Conservation (phyloP, 1,140 invertebrate species). For the Tetragonula clypearis region DNA sequence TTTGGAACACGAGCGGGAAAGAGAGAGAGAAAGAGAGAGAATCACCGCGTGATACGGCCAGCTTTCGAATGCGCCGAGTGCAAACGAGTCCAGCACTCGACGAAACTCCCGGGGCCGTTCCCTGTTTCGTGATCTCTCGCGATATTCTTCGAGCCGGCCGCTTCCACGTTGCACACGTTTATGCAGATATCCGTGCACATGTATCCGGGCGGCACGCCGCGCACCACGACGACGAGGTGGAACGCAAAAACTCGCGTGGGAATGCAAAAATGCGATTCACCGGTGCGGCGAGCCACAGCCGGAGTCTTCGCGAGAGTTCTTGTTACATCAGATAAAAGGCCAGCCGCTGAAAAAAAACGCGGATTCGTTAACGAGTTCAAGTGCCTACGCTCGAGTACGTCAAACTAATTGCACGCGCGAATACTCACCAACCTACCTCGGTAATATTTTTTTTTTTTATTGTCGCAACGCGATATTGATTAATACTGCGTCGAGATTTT, state of each 20-base stretch:
- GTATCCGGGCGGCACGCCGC: background rate
- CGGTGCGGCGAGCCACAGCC: background rate
- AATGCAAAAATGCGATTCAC: slow-evolving; percentile 51
- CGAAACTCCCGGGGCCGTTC: slow-evolving; percentile 39
- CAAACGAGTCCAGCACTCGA: slow-evolving; percentile 51
- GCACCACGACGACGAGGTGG: background rate
- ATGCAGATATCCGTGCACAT: slow-evolving; percentile 43
- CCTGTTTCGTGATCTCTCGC: slow-evolving; percentile 56
- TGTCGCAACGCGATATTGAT: background rate
- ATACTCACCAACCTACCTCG: too few species aligned
- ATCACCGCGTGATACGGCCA: slow-evolving; percentile 29
- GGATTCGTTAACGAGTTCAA: slow-evolving; percentile 44
- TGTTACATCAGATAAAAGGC: slow-evolving; percentile 35
- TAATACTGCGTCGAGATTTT: background rate
- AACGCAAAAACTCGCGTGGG: slow-evolving; percentile 49
- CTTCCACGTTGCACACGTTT: slow-evolving; percentile 46
- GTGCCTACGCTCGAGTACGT: slow-evolving; percentile 9
- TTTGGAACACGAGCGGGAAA: background rate
- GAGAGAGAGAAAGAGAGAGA: background rate
- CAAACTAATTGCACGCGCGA: slow-evolving; percentile 19
- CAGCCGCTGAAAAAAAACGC: slow-evolving; percentile 16
- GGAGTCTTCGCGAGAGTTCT: background rate
- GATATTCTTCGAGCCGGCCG: slow-evolving; percentile 55
- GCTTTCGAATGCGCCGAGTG: slow-evolving; percentile 51
- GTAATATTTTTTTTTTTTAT: background rate